These are phyloP conservation scores for Desmophyllum pertusum DNA, from an alignment of 92 coral and sea anemone species.

Conservation along the genomic window DNA sequence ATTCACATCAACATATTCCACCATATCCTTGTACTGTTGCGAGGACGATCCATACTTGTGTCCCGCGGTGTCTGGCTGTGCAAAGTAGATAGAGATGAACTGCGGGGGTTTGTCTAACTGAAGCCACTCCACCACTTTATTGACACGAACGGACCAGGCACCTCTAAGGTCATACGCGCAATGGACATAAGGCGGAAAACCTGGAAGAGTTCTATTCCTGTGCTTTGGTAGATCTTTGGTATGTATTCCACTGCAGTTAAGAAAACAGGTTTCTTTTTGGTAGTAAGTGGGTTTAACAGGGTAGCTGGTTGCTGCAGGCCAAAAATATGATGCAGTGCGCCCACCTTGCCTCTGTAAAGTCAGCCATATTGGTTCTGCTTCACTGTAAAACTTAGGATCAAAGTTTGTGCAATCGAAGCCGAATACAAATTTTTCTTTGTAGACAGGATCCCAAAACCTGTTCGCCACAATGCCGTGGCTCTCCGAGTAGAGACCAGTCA, in stretches of 20 bases:
- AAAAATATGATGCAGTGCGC: conserved; percentile 75
- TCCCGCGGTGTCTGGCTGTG: conserved; percentile 66
- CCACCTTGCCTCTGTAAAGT: conserved; percentile 85
- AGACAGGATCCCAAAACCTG: conserved; percentile 73
- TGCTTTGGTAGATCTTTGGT: conserved; percentile 43
- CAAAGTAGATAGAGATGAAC: conserved; percentile 73
- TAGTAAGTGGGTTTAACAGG: conserved; percentile 72
- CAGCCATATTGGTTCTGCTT: conserved; percentile 70
- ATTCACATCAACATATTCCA: conserved; percentile 67
- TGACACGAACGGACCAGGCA: conserved; percentile 66
- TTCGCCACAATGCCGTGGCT: conserved; percentile 94
- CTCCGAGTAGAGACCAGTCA: conserved; percentile 91
- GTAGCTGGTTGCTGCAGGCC: conserved; percentile 87
- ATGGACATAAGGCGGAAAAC: conserved; percentile 68
- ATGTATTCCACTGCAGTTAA: conserved; percentile 60
- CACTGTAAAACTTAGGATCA: conserved; percentile 73
- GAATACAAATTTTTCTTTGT: conserved; percentile 66
- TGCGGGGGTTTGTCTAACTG: conserved; percentile 70
- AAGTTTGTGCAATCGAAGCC: conserved; percentile 77
- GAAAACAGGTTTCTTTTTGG: conserved; percentile 51
- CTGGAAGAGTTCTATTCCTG: conserved; percentile 56
- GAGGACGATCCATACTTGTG: conserved; percentile 64
- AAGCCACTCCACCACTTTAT: conserved; percentile 72
- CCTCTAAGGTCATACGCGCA: conserved; percentile 56
- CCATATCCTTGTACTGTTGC: conserved; percentile 50